Evolutionary conservation across 2,797 vertebrate genomes (phyloP).

Genomic region (Silurus lanzhouensis): DNA sequence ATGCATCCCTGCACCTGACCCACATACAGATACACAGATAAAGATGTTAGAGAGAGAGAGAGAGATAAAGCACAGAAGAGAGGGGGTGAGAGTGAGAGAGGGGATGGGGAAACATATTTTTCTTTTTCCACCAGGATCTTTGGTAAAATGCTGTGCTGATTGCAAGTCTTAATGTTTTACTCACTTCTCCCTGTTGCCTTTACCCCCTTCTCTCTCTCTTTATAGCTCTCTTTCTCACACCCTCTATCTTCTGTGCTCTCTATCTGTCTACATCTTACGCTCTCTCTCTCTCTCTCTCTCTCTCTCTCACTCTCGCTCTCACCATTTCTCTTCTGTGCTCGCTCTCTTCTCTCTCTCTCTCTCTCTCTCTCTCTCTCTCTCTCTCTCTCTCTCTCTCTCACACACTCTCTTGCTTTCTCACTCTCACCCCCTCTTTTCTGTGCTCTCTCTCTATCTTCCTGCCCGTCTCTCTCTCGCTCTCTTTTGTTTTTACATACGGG

Average conservation of each 20-base stretch:
- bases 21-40: constrained; percentile 9
- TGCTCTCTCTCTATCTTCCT: too few relatives aligned
- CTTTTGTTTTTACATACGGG: background rate
- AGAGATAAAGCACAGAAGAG: too few relatives aligned
- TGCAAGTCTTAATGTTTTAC: constrained; percentile 7
- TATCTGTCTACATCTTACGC: background rate
- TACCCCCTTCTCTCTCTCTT: too few relatives aligned
- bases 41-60: too few relatives aligned
- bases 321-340: background rate
- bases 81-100: background rate
- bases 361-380: background rate
- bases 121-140: background rate
- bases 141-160: constrained; percentile 12
- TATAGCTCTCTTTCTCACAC: too few relatives aligned
- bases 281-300: background rate
- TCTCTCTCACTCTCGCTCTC: too few relatives aligned
- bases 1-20: constrained; percentile 28
- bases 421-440: background rate
- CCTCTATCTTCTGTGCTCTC: too few relatives aligned
- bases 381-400: too few relatives aligned
- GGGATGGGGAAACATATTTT: background rate
- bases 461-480: background rate
- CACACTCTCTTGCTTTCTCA: too few relatives aligned
- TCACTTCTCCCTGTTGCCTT: too few relatives aligned
- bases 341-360: background rate